A percentile compares a stretch with the other conserved stretches of the same genome.
Conservation (phyloP, 92 coral and sea anemone genomes). For the Epizoanthus fatuus region DNA sequence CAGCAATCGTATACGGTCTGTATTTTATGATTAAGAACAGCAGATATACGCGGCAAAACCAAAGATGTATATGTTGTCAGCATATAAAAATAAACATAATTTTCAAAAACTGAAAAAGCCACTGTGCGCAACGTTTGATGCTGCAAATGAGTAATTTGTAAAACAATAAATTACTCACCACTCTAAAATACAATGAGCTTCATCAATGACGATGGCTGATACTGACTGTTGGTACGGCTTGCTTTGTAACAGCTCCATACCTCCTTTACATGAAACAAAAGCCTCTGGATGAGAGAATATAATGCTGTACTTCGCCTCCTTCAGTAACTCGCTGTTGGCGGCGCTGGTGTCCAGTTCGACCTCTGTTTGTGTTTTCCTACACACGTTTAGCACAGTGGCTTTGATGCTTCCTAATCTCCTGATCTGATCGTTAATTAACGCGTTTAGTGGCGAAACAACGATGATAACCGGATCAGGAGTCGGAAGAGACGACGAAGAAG, state of each 20-base stretch:
- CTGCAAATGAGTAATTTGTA: background rate
- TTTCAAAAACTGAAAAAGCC: slow-evolving; percentile 25
- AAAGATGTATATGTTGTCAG: background rate
- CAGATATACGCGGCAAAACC: background rate
- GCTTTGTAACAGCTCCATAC: slow-evolving; percentile 65
- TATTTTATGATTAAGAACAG: slow-evolving; percentile 19
- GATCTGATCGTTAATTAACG: slow-evolving; percentile 53
- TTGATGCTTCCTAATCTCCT: slow-evolving; percentile 37
- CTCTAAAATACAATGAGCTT: slow-evolving; percentile 76
- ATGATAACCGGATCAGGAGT: slow-evolving; percentile 26
- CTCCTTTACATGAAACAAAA: slow-evolving; percentile 55
- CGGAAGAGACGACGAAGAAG: background rate
- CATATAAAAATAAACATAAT: slow-evolving; percentile 6
- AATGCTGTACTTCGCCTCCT: slow-evolving; percentile 52
- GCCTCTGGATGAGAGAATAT: slow-evolving; percentile 66
- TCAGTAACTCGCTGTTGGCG: slow-evolving; percentile 16
- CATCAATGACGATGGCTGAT: slow-evolving; percentile 54
- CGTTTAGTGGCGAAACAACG: slow-evolving; percentile 51
- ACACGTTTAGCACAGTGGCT: slow-evolving; percentile 38
- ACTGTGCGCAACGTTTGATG: slow-evolving; percentile 23
- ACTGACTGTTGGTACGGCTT: slow-evolving; percentile 58
- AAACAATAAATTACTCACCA: slow-evolving; percentile 62
- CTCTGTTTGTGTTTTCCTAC: slow-evolving; percentile 5
- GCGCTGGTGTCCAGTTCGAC: slow-evolving; percentile 49
- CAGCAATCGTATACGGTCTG: background rate